Base-by-base conservation (phyloP, 2,888 invertebrate genomes). In the Temnothorax rugatulus region DNA sequence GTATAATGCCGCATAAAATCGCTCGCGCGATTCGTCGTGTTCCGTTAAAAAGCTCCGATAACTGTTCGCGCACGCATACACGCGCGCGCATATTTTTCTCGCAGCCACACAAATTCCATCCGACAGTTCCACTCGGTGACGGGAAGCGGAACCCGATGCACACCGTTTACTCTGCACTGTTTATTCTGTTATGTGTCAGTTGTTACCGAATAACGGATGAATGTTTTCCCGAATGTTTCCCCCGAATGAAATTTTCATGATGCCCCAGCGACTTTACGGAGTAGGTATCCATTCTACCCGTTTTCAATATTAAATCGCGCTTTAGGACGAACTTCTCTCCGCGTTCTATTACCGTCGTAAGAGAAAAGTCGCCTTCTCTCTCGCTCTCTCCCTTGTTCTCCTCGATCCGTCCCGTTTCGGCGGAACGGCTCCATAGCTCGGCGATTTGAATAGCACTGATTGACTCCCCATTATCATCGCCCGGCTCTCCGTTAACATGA, bases 161-260 rank as follows among this genome's bases (percentile, higher is more conserved):
- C 79, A 71, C 73, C 59, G 79, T 81, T 81, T 71, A 73, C 73
- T 81, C 73, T 71, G 47, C 59, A 13, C 79, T 73, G 79, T 81
- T 81, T 81, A 81, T 81, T 81, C 79, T 81, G 79, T 81, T 73
- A 59, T 59, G 50, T 73, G 73, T 59, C 79, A 73, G 73, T 81
- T 81, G 79, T 81, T 81, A 25, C 59, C 73, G 79, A 81, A 81
- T 73, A 79, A 81, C 79, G 50, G 79, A 38, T 50, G 79, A 73
- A 73, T 81, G 73, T 73, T 81, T 79, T 81, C 34, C 59, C 73
- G 38, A 7, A 73, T 81, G 73, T 73, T 81, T 79, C 61, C 34
- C 59, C 73, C 38, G 34, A 71, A 81, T 81, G 34, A 50, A 81
- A n/a, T 50, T 81, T 81, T 81, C 38, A 81, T 61, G 59, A 79